These are phyloP conservation scores for Atrina japonica DNA, from an alignment of 2,888 invertebrate genomes.

Conservation along the genomic window DNA sequence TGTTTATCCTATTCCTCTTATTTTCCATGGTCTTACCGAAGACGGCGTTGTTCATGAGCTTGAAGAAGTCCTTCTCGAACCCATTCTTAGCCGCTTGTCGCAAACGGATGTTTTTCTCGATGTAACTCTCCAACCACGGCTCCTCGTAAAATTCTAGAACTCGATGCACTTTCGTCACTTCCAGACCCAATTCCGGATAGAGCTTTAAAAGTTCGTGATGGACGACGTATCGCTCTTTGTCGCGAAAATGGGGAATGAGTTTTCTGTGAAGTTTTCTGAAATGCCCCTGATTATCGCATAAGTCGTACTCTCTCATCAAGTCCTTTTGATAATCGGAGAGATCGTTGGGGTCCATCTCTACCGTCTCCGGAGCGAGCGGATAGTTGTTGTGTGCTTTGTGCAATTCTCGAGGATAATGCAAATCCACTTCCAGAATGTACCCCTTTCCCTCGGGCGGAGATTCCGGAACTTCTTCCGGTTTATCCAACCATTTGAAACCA, in stretches of 20 bases:
- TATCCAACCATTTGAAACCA: slow-evolving; percentile 53
- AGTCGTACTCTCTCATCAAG: not conserved
- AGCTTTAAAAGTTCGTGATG: slow-evolving; percentile 31
- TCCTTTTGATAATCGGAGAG: too few relatives aligned
- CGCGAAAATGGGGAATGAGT: slow-evolving; percentile 30
- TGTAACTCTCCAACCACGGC: slow-evolving; percentile 30
- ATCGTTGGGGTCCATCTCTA: too few relatives aligned
- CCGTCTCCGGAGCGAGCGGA: too few relatives aligned
- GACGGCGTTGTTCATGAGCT: too few relatives aligned
- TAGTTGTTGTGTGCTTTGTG: too few relatives aligned
- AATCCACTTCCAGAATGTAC: too few relatives aligned
- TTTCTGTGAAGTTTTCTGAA: slow-evolving; percentile 8
- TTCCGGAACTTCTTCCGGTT: slow-evolving; percentile 1
- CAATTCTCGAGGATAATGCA: too few relatives aligned
- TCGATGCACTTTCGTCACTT: too few relatives aligned
- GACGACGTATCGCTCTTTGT: slow-evolving; percentile 25
- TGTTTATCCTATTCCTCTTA: too few relatives aligned
- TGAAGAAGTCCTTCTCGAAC: too few relatives aligned
- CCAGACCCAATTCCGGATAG: slow-evolving; percentile 23
- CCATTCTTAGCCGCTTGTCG: slow-evolving; percentile 14
- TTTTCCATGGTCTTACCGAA: too few relatives aligned
- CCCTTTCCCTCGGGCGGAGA: too few relatives aligned
- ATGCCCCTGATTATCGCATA: slow-evolving; percentile 31
- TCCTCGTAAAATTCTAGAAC: slow-evolving; percentile 19
- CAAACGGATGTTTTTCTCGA: slow-evolving; percentile 26